These are phyloP conservation scores for Elegia similella DNA, from an alignment of 2,888 invertebrate genomes.

Conservation along the genomic window DNA sequence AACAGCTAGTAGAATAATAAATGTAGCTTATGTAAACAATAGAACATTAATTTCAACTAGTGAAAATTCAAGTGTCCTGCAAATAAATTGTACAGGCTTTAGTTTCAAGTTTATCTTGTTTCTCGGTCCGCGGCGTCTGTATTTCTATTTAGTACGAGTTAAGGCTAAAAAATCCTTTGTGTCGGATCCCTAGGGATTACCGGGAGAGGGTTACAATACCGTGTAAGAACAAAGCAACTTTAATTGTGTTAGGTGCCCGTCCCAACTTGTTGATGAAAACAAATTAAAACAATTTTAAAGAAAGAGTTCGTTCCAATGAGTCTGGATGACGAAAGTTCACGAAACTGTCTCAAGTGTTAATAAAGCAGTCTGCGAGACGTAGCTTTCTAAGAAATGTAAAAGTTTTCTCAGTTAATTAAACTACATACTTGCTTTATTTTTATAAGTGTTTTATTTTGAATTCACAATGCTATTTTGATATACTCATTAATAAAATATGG, in stretches of 20 bases:
- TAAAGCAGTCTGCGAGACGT: not conserved
- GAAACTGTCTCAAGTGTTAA: slow-evolving; percentile 3
- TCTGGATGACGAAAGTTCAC: not conserved
- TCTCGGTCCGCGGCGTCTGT: not conserved
- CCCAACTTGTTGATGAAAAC: slow-evolving; percentile 8
- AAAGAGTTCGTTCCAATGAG: not conserved
- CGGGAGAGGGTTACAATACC: slow-evolving; percentile 12
- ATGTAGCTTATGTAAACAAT: no score
- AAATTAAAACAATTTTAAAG: slow-evolving; percentile 15
- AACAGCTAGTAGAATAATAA: no score
- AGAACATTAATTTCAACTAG: no score
- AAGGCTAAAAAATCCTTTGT: slow-evolving; percentile 20
- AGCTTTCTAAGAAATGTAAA: not conserved
- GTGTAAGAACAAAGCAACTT: slow-evolving; percentile 14
- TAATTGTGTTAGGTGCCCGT: slow-evolving; percentile 13
- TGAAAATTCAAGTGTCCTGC: no score
- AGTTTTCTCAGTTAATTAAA: not conserved
- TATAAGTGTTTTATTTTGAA: no score
- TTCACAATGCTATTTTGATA: no score
- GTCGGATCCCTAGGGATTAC: slow-evolving; percentile 12
- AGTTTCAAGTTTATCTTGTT: no score
- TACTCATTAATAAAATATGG: no score
- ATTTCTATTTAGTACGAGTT: not conserved
- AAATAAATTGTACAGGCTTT: no score
- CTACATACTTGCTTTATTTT: not conserved